Conservation (phyloP, 1,140 invertebrate genomes). For the Procambarus clarkii region DNA sequence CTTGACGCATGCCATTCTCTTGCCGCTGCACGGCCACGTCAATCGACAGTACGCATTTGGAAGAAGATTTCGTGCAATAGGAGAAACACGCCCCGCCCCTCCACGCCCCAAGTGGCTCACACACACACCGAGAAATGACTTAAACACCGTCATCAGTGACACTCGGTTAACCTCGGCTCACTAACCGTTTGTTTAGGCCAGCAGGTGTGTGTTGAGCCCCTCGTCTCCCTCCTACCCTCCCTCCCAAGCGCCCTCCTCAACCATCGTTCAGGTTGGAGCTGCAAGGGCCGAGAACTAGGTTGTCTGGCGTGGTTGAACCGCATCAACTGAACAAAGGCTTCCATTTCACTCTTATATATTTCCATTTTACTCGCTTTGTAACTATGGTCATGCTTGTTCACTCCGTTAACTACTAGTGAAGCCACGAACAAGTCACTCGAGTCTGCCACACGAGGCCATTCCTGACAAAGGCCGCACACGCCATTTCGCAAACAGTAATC, state of each 20-base stretch:
- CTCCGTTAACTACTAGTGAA: no score
- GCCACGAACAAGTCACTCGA: no score
- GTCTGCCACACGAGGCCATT: not conserved
- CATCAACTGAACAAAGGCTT: no score
- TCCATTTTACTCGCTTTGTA: no score
- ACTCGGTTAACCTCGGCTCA: constrained; percentile 41
- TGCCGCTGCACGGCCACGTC: not conserved
- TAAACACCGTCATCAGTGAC: constrained; percentile 59
- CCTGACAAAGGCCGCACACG: not conserved
- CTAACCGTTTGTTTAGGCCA: constrained; percentile 50
- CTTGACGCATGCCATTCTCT: not conserved
- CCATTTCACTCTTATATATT: no score
- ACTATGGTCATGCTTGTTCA: no score
- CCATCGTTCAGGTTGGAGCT: not conserved
- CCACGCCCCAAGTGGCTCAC: constrained; percentile 21
- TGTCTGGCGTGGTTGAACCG: not conserved
- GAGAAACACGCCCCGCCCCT: constrained; percentile 25
- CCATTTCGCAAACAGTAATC: not conserved
- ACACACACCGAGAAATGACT: constrained; percentile 41
- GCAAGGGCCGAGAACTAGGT: not conserved
- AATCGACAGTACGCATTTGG: constrained; percentile 16
- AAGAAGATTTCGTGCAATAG: constrained; percentile 43
- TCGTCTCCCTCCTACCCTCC: constrained; percentile 10
- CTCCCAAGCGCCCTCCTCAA: not conserved
- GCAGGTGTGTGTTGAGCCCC: constrained; percentile 18